Base-by-base conservation (phyloP, 2,113 vertebrate genomes). In the Clarias magur region DNA sequence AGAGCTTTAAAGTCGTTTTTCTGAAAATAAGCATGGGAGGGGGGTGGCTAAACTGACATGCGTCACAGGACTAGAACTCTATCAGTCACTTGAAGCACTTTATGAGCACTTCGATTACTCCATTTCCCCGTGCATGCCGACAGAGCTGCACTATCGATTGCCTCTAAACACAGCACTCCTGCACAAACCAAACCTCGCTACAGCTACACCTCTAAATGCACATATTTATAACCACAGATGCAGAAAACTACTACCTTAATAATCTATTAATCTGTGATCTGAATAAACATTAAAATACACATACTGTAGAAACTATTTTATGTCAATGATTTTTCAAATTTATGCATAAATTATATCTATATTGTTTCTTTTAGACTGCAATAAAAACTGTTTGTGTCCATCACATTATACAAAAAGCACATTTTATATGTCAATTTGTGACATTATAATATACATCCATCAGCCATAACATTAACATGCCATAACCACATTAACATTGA, bases 61-160 rank as follows among this genome's bases (percentile, higher is more conserved):
- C 1, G 12, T 78, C 78, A 80, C 56, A 21, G 60, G 21, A 82
- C 75, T 75, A 73, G 27, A 82, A 25, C 82, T 79, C 53, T 34
- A 80, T 80, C 68, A 62, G 78, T 76, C 57, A 78, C 84, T 86
- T 90, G 81, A 72, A 87, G 87, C 81, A 60, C 70, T 86, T 88
- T 90, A 86, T 88, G 81, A 85, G 88, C 48, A 81, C 81, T 88
- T 91, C 25, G 88, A 90, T 90, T 86, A 81, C 81, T 87, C 73
- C 62, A 89, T 87, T 88, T 88, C 83, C 87, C 76, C 87, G 84
- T 90, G 87, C 88, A 91, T 85, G 85, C 87, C 87, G 85, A 86
- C 90, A 76, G 83, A 83, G 80, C 59, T 86, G 59, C 25, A 12
- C 83, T 42, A 89, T 90, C 25, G 85, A 91, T 90, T 63, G 56